These are phyloP conservation scores for Echiichthys vipera DNA, from an alignment of 2,797 vertebrate species.

Conservation along the genomic window DNA sequence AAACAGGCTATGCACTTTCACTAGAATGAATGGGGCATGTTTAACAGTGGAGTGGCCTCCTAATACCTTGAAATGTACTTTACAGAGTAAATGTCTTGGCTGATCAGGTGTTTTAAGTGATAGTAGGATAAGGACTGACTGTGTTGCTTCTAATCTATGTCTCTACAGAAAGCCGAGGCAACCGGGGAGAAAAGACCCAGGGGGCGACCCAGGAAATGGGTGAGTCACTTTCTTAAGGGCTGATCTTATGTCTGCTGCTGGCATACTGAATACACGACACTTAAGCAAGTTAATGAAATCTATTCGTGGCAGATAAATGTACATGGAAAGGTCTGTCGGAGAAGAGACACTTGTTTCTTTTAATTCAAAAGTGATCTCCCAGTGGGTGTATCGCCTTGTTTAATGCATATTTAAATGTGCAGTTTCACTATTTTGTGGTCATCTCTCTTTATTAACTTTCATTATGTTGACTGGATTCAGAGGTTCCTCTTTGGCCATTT, in stretches of 20 bases:
- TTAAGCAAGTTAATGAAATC: not conserved
- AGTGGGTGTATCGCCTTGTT: not conserved
- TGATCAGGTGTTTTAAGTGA: not conserved
- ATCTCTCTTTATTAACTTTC: not conserved
- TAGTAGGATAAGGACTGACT: not conserved
- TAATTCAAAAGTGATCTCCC: not conserved
- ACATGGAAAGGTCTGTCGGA: not conserved
- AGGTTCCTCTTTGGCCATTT: not conserved
- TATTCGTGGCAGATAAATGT: not conserved
- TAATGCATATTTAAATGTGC: not conserved
- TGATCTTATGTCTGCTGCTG: not conserved
- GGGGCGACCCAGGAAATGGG: conserved; percentile 97
- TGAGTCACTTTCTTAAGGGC: conserved; percentile 62
- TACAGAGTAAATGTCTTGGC: not conserved
- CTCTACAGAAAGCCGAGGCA: conserved; percentile 84
- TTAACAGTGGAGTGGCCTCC: no score
- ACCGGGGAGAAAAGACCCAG: conserved; percentile 94
- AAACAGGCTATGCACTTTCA: no score
- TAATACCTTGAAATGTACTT: not conserved
- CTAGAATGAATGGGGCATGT: no score
- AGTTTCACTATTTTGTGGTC: not conserved
- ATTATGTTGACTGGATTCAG: conserved; percentile 9
- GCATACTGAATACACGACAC: not conserved
- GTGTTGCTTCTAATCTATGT: not conserved
- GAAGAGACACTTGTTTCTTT: not conserved